Percentiles rank a stretch among this genome's conserved stretches.
These are phyloP conservation scores for Ruditapes philippinarum DNA, from an alignment of 1,140 invertebrate species.

Conservation along the genomic window DNA sequence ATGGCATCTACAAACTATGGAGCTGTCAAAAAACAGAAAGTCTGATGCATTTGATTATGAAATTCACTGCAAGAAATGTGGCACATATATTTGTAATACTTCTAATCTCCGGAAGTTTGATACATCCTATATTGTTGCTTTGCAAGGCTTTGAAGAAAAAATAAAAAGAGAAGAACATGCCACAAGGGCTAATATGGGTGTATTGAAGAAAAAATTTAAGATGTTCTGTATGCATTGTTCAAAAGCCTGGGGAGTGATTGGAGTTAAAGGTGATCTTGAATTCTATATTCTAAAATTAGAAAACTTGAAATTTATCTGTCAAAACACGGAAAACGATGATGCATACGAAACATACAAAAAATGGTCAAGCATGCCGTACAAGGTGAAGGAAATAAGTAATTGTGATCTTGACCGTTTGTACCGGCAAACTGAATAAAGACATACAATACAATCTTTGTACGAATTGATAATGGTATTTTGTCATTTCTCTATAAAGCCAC, in stretches of 20 bases:
- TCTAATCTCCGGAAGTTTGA: not conserved
- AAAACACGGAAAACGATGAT: not conserved
- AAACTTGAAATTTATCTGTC: not conserved
- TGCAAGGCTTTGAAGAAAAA: not conserved
- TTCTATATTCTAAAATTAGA: constrained; percentile 28
- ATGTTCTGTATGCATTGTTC: constrained; percentile 42
- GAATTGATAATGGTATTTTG: too few relatives aligned
- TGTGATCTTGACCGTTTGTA: not conserved
- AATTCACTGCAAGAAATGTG: constrained; percentile 25
- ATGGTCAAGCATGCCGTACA: constrained; percentile 2
- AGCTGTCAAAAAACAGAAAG: not conserved
- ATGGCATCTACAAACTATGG: not conserved
- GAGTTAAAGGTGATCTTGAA: not conserved
- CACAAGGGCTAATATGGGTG: not conserved
- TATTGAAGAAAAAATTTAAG: constrained; percentile 23
- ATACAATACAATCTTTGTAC: too few relatives aligned
- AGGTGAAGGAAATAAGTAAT: not conserved
- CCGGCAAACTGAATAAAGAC: too few relatives aligned
- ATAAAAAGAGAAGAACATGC: not conserved
- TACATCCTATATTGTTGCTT: not conserved
- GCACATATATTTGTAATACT: not conserved
- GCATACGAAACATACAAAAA: constrained; percentile 15
- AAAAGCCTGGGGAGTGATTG: constrained; percentile 42
- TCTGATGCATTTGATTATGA: not conserved
- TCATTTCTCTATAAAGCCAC: too few relatives aligned